Evolutionary conservation across 2,797 vertebrate genomes (phyloP).

Genomic region (Lophura swinhoii): DNA sequence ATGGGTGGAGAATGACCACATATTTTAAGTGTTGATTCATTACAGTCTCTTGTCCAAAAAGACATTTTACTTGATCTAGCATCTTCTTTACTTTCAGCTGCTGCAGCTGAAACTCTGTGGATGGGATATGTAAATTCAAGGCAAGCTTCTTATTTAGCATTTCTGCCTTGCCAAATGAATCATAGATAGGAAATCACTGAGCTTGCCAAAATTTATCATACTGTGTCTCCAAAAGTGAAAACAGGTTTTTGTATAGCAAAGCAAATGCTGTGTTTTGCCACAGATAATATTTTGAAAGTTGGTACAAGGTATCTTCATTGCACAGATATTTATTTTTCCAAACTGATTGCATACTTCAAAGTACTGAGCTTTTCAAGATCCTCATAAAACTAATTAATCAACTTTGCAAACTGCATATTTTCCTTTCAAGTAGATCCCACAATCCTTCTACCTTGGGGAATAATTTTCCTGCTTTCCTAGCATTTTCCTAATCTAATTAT

Average conservation of each 20-base stretch:
- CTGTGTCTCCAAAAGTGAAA: slow-evolving; percentile 74
- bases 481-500: slow-evolving; percentile 76
- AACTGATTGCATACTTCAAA: slow-evolving; percentile 75
- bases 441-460: slow-evolving; percentile 70
- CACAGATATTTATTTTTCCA: slow-evolving; percentile 57
- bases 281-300: slow-evolving; percentile 76
- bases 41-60: slow-evolving; percentile 26
- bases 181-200: slow-evolving; percentile 63
- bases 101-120: slow-evolving; percentile 38
- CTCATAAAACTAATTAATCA: slow-evolving; percentile 80
- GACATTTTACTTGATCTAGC: slow-evolving; percentile 23
- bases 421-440: slow-evolving; percentile 70
- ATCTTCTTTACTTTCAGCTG: slow-evolving; percentile 53
- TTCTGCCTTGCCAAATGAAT: slow-evolving; percentile 66
- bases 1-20: neutral
- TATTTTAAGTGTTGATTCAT: slow-evolving; percentile 14
- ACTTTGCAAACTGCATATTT: slow-evolving; percentile 70
- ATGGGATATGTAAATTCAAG: slow-evolving; percentile 42
- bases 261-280: slow-evolving; percentile 74
- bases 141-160: slow-evolving; percentile 65
- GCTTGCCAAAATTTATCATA: slow-evolving; percentile 75
- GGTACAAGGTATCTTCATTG: slow-evolving; percentile 72
- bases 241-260: slow-evolving; percentile 69
- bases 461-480: slow-evolving; percentile 75
- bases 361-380: slow-evolving; percentile 70